Conservation (phyloP, 2,797 vertebrate species). For the Squalus acanthias region DNA sequence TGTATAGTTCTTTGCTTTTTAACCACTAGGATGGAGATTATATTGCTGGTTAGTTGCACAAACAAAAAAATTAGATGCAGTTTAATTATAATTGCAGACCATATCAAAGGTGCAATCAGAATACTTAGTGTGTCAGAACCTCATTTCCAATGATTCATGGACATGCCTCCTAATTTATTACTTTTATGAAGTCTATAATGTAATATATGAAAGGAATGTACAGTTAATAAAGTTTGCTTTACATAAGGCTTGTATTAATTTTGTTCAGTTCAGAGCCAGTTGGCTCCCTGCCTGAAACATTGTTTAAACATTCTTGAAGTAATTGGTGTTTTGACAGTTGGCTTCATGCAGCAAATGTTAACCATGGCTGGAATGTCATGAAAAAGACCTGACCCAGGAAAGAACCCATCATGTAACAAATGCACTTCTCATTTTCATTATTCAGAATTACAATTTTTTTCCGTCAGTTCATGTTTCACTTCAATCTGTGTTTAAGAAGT, state of each 20-base stretch:
- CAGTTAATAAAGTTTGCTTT: conserved; percentile 36
- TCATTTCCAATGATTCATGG: background rate
- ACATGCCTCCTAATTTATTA: conserved; percentile 5
- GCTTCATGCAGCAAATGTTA: conserved; percentile 20
- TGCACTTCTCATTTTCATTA: conserved; percentile 1
- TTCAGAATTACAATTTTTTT: background rate
- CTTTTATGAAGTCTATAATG: background rate
- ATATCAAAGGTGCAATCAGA: conserved; percentile 4
- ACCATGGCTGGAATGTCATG: conserved; percentile 30
- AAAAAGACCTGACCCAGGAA: conserved; percentile 31
- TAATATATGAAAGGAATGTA: conserved; percentile 34
- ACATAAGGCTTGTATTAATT: conserved; percentile 36
- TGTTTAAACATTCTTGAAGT: conserved; percentile 38
- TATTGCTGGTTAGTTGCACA: background rate
- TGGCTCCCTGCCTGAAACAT: conserved; percentile 30
- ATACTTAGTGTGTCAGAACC: background rate
- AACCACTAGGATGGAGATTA: background rate
- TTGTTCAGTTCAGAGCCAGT: conserved; percentile 13
- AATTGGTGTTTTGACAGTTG: conserved; percentile 39
- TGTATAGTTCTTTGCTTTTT: background rate
- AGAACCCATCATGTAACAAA: conserved; percentile 16
- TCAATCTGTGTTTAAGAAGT: background rate
- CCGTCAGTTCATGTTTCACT: background rate
- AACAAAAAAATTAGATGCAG: background rate
- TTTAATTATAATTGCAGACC: background rate